These are phyloP conservation scores for Camptogramma bilineatum DNA, from an alignment of 2,888 invertebrate genomes.

Conservation along the genomic window DNA sequence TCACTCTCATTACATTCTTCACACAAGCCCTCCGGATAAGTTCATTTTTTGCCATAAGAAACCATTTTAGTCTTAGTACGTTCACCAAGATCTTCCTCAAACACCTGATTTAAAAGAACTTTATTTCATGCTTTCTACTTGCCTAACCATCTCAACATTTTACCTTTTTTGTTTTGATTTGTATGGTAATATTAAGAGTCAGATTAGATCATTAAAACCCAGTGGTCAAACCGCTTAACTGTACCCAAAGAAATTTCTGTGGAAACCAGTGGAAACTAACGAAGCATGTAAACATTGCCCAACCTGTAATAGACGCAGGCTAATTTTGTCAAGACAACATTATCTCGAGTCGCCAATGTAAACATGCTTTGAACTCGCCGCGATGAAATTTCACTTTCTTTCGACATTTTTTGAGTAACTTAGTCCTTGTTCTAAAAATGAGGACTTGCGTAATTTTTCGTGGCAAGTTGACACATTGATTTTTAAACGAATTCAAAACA, in stretches of 20 bases:
- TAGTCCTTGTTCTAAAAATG: background rate
- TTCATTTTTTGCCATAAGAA: no score
- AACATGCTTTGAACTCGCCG: constrained; percentile 74
- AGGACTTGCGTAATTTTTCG: background rate
- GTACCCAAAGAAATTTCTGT: constrained; percentile 57
- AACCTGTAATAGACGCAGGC: constrained; percentile 66
- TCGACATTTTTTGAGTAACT: constrained; percentile 35
- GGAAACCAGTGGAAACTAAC: constrained; percentile 66
- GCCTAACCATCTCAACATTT: background rate
- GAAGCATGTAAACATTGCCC: constrained; percentile 69
- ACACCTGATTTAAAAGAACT: no score
- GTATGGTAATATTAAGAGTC: background rate
- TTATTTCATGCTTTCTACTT: no score
- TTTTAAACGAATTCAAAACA: no score
- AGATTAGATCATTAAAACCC: constrained; percentile 4
- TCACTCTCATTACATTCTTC: no score
- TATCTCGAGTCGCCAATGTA: constrained; percentile 67
- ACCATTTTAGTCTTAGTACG: no score
- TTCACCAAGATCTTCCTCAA: no score
- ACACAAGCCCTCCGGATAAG: no score
- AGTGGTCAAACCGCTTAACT: constrained; percentile 27
- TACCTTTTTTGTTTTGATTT: background rate
- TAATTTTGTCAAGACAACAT: constrained; percentile 80
- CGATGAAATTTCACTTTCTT: constrained; percentile 66
- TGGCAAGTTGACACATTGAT: background rate